These are phyloP conservation scores for Malurus melanocephalus DNA, from an alignment of 2,113 vertebrate species.

Conservation along the genomic window DNA sequence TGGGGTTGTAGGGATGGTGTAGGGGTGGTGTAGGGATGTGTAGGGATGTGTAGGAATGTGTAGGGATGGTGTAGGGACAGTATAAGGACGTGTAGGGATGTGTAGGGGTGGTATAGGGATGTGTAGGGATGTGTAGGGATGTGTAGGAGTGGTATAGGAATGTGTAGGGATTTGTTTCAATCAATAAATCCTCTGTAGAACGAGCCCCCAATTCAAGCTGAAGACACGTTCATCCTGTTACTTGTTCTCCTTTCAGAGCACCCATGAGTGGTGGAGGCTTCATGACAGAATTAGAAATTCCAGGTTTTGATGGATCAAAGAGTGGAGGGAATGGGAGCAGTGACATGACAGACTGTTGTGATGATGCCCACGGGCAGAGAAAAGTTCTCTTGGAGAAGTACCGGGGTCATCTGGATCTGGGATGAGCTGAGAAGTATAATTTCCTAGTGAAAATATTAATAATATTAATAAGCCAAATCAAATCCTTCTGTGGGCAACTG, in stretches of 20 bases:
- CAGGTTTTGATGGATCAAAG: background rate
- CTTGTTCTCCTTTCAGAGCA: background rate
- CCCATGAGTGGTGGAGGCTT: background rate
- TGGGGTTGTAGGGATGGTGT: too few relatives aligned
- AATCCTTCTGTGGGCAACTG: background rate
- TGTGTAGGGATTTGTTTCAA: background rate
- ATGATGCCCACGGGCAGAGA: background rate
- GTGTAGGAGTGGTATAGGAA: background rate
- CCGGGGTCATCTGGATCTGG: background rate
- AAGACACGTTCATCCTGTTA: background rate
- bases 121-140: too few relatives aligned
- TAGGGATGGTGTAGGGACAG: too few relatives aligned
- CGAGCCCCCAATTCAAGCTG: background rate
- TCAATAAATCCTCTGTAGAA: background rate
- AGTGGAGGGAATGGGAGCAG: background rate
- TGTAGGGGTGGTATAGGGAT: too few relatives aligned
- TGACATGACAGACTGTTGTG: background rate
- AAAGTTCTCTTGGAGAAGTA: background rate
- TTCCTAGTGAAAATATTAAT: background rate
- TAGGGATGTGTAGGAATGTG: too few relatives aligned
- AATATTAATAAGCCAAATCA: background rate
- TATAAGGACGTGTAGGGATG: too few relatives aligned
- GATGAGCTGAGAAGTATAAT: background rate
- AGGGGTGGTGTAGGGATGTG: too few relatives aligned
- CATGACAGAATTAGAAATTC: background rate